Evolutionary conservation across 2,888 invertebrate genomes (phyloP).

Genomic region (Pyrrhia umbra): DNA sequence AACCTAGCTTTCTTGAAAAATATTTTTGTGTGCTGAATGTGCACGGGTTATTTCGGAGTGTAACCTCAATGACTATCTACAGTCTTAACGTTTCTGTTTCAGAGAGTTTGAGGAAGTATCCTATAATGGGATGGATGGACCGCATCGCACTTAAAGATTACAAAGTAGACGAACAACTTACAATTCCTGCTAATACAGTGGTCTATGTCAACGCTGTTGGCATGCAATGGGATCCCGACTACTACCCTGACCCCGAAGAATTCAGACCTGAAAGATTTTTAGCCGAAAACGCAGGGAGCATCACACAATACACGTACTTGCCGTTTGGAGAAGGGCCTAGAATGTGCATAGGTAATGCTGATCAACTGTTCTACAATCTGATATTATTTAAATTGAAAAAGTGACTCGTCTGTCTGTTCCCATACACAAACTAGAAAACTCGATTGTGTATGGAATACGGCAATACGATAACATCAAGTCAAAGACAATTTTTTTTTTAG

Average conservation of each 20-base stretch:
- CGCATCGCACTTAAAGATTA: slow-evolving; percentile 68
- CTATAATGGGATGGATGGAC: slow-evolving; percentile 76
- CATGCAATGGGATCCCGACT: slow-evolving; percentile 80
- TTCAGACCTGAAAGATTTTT: slow-evolving; percentile 90
- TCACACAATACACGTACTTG: slow-evolving; percentile 75
- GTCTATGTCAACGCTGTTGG: slow-evolving; percentile 72
- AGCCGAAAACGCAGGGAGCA: slow-evolving; percentile 86
- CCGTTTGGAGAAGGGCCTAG: slow-evolving; percentile 91
- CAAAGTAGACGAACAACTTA: slow-evolving; percentile 69
- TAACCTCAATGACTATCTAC: no score
- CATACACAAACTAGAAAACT: no score
- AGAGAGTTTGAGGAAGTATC: slow-evolving; percentile 76
- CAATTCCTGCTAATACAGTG: slow-evolving; percentile 70
- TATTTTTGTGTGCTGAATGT: no score
- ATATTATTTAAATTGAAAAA: no score
- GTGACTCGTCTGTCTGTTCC: no score
- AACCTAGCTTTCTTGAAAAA: no score
- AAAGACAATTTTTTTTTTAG: no score
- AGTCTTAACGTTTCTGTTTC: slow-evolving; percentile 29
- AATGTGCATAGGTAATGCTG: slow-evolving; percentile 90
- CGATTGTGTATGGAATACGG: no score
- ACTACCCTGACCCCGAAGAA: slow-evolving; percentile 86
- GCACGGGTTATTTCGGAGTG: no score
- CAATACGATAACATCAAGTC: no score
- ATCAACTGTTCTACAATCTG: no score